Evolutionary conservation across 2,888 invertebrate genomes (phyloP).

Genomic region (Eulithis prunata): DNA sequence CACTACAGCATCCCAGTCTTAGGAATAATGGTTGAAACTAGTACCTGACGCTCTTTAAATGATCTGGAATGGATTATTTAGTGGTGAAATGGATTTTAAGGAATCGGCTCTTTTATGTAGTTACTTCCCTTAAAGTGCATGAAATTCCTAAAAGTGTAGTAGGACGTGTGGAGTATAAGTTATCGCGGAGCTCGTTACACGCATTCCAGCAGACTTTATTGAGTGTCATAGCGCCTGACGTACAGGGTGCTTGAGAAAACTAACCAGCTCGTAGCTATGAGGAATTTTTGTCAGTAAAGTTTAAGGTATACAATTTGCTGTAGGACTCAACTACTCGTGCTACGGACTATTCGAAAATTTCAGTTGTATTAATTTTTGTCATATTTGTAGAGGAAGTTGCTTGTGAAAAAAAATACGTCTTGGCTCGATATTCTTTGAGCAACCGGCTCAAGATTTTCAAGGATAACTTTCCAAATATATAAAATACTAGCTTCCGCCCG

Average conservation of each 20-base stretch:
- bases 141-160: slow-evolving; percentile 78
- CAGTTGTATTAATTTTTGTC: no score
- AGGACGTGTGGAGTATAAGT: slow-evolving; percentile 74
- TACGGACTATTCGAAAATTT: not conserved
- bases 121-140: slow-evolving; percentile 55
- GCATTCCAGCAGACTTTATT: slow-evolving; percentile 63
- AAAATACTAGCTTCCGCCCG: no score
- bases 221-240: slow-evolving; percentile 50
- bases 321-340: not conserved
- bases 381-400: no score
- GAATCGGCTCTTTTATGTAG: not conserved
- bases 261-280: not conserved
- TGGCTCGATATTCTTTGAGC: no score
- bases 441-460: no score
- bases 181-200: slow-evolving; percentile 72
- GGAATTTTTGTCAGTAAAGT: not conserved
- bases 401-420: no score
- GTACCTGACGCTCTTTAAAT: no score
- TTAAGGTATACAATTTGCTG: not conserved
- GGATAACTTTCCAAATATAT: no score
- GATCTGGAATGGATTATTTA: no score
- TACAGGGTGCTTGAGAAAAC: slow-evolving; percentile 36
- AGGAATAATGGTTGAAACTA: no score
- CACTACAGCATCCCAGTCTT: no score
- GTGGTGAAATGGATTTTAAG: no score